Evolutionary conservation across 2,888 invertebrate species (phyloP).

Genomic region (Tachina grossa): DNA sequence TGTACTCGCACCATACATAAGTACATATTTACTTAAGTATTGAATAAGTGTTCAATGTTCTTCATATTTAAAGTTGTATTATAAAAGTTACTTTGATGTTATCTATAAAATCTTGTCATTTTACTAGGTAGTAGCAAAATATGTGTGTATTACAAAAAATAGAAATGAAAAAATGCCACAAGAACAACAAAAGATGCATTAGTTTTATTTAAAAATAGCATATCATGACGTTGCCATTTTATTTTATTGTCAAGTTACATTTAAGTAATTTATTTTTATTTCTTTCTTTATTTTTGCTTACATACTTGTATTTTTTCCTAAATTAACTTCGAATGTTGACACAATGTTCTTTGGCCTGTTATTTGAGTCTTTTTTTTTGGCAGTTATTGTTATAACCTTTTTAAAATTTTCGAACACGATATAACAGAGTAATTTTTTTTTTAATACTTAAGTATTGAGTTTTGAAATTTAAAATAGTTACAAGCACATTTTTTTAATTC

Average conservation of each 20-base stretch:
- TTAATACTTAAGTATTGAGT: no score
- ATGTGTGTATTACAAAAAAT: background rate
- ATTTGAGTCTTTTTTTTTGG: no score
- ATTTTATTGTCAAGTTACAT: conserved; percentile 45
- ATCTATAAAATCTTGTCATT: conserved; percentile 54
- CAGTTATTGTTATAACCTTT: no score
- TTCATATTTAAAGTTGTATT: conserved; percentile 39
- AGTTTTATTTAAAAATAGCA: conserved; percentile 13
- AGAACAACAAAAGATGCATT: conserved; percentile 21
- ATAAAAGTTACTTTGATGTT: conserved; percentile 50
- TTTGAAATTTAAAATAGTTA: no score
- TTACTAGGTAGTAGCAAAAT: conserved; percentile 30
- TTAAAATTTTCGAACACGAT: no score
- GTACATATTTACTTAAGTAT: conserved; percentile 41
- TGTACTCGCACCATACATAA: conserved; percentile 1
- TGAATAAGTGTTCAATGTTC: conserved; percentile 44
- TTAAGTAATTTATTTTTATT: conserved; percentile 7
- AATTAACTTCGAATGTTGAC: background rate
- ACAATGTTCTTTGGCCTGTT: background rate
- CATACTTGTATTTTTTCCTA: background rate
- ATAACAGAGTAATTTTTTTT: no score
- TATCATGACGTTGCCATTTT: conserved; percentile 62
- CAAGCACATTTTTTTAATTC: no score
- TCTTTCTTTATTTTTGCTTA: background rate
- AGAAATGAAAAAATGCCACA: background rate